Percentiles rank a stretch among this genome's conserved stretches.
These are phyloP conservation scores for Agrotis puta DNA, from an alignment of 2,888 invertebrate species.

Conservation along the genomic window DNA sequence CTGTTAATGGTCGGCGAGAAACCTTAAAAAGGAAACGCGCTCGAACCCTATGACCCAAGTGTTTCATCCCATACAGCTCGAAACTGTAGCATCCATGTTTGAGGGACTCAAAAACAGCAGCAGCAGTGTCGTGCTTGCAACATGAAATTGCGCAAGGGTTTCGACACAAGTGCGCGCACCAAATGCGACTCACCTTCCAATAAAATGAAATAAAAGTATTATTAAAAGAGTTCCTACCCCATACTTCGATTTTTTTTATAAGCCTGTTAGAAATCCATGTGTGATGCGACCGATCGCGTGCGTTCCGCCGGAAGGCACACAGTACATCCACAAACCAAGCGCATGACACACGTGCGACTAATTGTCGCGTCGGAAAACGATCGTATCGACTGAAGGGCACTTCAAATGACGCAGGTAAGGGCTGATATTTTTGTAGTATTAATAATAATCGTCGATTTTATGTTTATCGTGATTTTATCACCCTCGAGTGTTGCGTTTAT, in stretches of 20 bases:
- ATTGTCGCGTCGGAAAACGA: slow-evolving; percentile 63
- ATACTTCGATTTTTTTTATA: too few relatives aligned
- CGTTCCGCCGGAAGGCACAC: slow-evolving; percentile 75
- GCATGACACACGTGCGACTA: slow-evolving; percentile 79
- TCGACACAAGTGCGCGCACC: too few relatives aligned
- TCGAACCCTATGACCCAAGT: too few relatives aligned
- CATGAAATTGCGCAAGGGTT: too few relatives aligned
- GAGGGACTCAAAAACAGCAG: too few relatives aligned
- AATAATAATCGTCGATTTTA: slow-evolving; percentile 22
- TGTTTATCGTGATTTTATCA: not conserved
- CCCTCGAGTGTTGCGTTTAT: not conserved
- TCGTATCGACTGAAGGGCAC: slow-evolving; percentile 44
- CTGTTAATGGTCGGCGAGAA: too few relatives aligned
- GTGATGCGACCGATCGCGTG: slow-evolving; percentile 75
- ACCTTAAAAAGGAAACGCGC: too few relatives aligned
- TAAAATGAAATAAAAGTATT: too few relatives aligned
- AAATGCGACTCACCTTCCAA: too few relatives aligned
- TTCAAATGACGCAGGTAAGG: slow-evolving; percentile 21
- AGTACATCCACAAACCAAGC: slow-evolving; percentile 77
- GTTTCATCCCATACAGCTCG: too few relatives aligned
- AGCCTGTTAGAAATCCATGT: slow-evolving; percentile 1
- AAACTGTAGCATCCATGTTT: too few relatives aligned
- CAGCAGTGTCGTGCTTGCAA: too few relatives aligned
- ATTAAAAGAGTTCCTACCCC: slow-evolving; percentile 4
- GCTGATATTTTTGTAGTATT: slow-evolving; percentile 21